Percentiles rank a stretch among this genome's conserved stretches.
phyloP scores from a whole-genome alignment of 2,113 vertebrate species.

The Protomyctophum bolini region DNA sequence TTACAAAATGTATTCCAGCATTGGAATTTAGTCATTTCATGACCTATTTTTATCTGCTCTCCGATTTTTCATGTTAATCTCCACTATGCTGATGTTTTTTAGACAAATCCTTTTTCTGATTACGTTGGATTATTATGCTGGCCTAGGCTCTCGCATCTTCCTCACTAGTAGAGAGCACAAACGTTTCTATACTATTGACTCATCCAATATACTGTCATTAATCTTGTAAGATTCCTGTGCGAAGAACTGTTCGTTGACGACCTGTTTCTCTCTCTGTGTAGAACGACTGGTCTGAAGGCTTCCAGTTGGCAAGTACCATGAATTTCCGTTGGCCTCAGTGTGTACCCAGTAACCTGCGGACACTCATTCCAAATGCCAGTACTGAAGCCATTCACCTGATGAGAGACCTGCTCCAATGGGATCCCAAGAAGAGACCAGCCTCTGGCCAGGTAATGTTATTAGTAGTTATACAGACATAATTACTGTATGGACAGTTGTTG shows the following conservation, averaged over 20 bases:
- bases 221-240: too few relatives aligned
- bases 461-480: neutral
- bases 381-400: conserved; percentile 91
- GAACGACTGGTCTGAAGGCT: conserved; percentile 95
- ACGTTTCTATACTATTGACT: too few relatives aligned
- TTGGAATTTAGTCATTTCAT: too few relatives aligned
- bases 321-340: conserved; percentile 97
- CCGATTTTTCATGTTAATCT: too few relatives aligned
- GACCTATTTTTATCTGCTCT: too few relatives aligned
- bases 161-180: too few relatives aligned
- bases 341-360: conserved; percentile 90
- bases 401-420: conserved; percentile 92
- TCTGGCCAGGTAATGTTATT: conserved; percentile 85
- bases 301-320: conserved; percentile 91
- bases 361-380: conserved; percentile 95
- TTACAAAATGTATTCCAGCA: too few relatives aligned
- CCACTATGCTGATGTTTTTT: too few relatives aligned
- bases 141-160: too few relatives aligned
- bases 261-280: conserved; percentile 55
- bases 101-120: too few relatives aligned
- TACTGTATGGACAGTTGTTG: neutral
- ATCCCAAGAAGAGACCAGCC: conserved; percentile 94
- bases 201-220: too few relatives aligned
- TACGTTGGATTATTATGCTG: too few relatives aligned
- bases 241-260: neutral